phyloP scores from a whole-genome alignment of 1,140 invertebrate genomes.

The Zophobas morio region DNA sequence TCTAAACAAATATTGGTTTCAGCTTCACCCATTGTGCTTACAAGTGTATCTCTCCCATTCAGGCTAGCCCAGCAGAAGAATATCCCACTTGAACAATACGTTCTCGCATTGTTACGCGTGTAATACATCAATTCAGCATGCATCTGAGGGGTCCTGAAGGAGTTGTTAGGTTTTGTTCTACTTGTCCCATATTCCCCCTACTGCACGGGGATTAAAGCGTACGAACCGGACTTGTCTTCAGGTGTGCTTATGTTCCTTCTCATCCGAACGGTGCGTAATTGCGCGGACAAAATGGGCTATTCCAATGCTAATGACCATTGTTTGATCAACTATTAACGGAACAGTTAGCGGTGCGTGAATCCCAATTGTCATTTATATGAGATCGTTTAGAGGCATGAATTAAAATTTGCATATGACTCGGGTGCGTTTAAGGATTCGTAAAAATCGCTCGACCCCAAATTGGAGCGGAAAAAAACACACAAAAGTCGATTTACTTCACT shows the following conservation, averaged over 20 bases:
- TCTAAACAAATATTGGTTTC: slow-evolving; percentile 4
- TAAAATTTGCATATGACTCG: slow-evolving; percentile 20
- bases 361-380: slow-evolving; percentile 45
- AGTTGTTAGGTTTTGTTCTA: slow-evolving; percentile 37
- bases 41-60: slow-evolving; percentile 29
- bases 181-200: slow-evolving; percentile 23
- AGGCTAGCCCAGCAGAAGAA: slow-evolving; percentile 13
- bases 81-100: slow-evolving; percentile 40
- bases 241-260: slow-evolving; percentile 9
- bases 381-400: slow-evolving; percentile 25
- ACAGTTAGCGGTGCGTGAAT: slow-evolving; percentile 48
- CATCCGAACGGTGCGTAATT: slow-evolving; percentile 23
- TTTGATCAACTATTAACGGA: slow-evolving; percentile 38
- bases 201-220: not conserved
- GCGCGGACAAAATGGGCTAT: slow-evolving; percentile 39
- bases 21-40: slow-evolving; percentile 33
- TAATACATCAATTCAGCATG: slow-evolving; percentile 36
- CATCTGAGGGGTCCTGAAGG: slow-evolving; percentile 24
- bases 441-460: no score
- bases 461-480: no score
- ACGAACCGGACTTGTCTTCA: slow-evolving; percentile 38
- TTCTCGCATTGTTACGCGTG: slow-evolving; percentile 33
- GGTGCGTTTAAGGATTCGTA: not conserved
- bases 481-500: not conserved
- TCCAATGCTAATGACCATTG: slow-evolving; percentile 39